phyloP scores from a whole-genome alignment of 2,113 vertebrate species.

The Poecile atricapillus region DNA sequence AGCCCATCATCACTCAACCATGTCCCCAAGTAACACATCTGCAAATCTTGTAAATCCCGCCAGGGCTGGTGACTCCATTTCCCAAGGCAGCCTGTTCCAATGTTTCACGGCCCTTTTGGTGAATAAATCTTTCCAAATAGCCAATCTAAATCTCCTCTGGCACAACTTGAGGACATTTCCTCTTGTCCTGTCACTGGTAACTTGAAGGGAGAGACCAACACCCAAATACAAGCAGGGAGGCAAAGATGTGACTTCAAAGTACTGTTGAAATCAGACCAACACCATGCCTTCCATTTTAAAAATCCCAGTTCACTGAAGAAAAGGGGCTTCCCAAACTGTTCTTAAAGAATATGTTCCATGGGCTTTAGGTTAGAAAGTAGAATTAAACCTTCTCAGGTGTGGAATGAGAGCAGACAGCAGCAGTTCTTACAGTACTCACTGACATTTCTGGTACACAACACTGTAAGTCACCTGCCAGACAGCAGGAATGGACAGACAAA shows the following conservation, averaged over 20 bases:
- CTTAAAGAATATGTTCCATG: background rate
- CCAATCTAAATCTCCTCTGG: background rate
- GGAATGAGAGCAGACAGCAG: background rate
- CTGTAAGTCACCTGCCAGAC: background rate
- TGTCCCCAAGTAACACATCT: background rate
- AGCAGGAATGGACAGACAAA: background rate
- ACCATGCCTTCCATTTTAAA: background rate
- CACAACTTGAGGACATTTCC: background rate
- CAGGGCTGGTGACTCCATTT: background rate
- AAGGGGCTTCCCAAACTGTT: background rate
- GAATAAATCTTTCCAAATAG: background rate
- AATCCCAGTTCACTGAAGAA: background rate
- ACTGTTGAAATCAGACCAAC: background rate
- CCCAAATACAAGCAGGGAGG: background rate
- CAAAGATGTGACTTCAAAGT: background rate
- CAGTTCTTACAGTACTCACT: background rate
- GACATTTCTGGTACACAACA: background rate
- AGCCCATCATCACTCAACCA: background rate
- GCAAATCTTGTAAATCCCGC: background rate
- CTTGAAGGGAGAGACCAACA: background rate
- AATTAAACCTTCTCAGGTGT: background rate
- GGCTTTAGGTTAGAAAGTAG: background rate
- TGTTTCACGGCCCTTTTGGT: background rate
- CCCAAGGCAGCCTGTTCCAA: background rate
- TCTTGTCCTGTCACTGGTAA: background rate